phyloP scores from a whole-genome alignment of 2,797 vertebrate genomes.

The Tolypeutes matacus region DNA sequence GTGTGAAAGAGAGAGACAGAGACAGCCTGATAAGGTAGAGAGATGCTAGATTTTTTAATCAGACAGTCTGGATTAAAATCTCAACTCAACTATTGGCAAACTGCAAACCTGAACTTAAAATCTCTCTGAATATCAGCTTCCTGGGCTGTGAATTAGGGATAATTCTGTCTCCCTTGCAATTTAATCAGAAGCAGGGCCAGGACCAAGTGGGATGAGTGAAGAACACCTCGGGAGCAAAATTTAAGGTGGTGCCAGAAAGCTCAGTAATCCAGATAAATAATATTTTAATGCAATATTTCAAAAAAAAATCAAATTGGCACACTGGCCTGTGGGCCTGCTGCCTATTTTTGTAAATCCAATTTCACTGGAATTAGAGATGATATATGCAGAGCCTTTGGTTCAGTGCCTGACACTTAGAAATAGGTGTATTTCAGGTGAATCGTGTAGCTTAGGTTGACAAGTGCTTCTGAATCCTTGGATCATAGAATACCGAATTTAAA shows the following conservation, averaged over 20 bases:
- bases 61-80: not conserved
- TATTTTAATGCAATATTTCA: not conserved
- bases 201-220: not conserved
- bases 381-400: fast-evolving
- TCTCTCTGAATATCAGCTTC: not conserved
- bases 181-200: not conserved
- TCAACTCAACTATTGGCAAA: not conserved
- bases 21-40: not conserved
- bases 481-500: not conserved
- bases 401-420: too few relatives aligned
- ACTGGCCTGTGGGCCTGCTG: not conserved
- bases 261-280: not conserved
- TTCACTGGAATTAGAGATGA: not conserved
- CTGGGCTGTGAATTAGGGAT: not conserved
- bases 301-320: not conserved
- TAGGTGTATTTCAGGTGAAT: not conserved
- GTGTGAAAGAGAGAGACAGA: too few relatives aligned
- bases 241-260: not conserved
- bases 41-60: not conserved
- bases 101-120: not conserved
- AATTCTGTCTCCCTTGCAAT: too few relatives aligned
- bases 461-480: conserved; percentile 46
- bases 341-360: not conserved
- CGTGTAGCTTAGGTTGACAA: not conserved
- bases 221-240: too few relatives aligned